Evolutionary conservation across 2,888 invertebrate species (phyloP).

Genomic region (Saturnia pavonia): DNA sequence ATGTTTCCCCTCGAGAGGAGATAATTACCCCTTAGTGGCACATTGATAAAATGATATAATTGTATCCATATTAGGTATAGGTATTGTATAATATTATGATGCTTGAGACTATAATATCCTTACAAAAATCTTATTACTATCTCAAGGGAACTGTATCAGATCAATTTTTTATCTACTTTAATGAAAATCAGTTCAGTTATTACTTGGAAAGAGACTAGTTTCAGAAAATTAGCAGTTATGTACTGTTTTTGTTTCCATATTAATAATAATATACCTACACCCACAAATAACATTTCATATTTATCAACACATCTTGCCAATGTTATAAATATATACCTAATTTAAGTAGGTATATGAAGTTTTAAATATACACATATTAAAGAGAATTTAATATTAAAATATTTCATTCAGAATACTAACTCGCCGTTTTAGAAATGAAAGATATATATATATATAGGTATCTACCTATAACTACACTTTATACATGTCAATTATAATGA

Average conservation of each 20-base stretch:
- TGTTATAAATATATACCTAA: no score
- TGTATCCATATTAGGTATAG: no score
- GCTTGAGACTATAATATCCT: no score
- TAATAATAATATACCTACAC: not conserved
- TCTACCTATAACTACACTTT: not conserved
- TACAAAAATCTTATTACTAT: not conserved
- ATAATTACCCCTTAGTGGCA: no score
- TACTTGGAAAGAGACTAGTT: not conserved
- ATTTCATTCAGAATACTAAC: not conserved
- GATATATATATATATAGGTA: no score
- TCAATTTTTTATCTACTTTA: not conserved
- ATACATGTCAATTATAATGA: not conserved
- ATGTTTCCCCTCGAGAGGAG: no score
- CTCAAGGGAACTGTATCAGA: not conserved
- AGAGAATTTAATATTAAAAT: not conserved
- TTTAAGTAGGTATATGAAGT: no score
- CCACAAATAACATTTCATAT: not conserved
- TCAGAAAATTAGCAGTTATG: no score
- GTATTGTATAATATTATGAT: no score
- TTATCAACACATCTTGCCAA: no score
- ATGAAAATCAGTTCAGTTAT: not conserved
- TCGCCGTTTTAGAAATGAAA: not conserved
- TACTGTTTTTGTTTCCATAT: not conserved
- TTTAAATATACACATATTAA: not conserved
- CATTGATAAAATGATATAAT: no score